These are phyloP conservation scores for Apodemia zela DNA, from an alignment of 2,888 invertebrate species.

Conservation along the genomic window DNA sequence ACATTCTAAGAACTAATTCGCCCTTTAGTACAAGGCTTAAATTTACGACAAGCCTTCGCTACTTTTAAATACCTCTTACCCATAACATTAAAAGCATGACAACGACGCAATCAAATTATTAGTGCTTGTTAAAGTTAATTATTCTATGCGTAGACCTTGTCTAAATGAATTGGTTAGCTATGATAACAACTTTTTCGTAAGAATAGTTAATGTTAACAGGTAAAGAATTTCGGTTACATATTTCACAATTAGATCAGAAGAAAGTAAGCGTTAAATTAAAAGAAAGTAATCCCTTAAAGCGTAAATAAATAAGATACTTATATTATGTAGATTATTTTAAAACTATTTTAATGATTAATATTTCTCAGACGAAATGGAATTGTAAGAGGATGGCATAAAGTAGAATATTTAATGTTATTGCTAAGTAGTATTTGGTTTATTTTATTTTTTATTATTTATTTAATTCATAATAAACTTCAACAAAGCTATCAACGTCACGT, in stretches of 20 bases:
- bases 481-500: too few species aligned
- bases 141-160: slow-evolving; percentile 21
- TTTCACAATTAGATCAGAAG: neutral
- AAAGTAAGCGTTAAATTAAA: too few species aligned
- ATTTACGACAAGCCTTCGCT: slow-evolving; percentile 9
- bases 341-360: too few species aligned
- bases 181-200: slow-evolving; percentile 30
- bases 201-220: neutral
- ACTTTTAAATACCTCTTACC: slow-evolving; percentile 1
- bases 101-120: slow-evolving; percentile 23
- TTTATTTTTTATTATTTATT: too few species aligned
- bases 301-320: too few species aligned
- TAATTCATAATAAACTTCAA: too few species aligned
- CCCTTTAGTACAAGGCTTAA: neutral
- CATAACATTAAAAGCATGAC: slow-evolving; percentile 13
- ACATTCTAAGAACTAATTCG: neutral
- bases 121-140: slow-evolving; percentile 38
- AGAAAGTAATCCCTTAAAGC: too few species aligned
- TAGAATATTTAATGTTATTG: too few species aligned
- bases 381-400: too few species aligned
- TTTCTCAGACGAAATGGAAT: too few species aligned
- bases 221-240: neutral
- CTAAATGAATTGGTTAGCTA: slow-evolving; percentile 24
- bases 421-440: too few species aligned
- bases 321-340: too few species aligned